Base-by-base conservation (phyloP, 1,140 invertebrate genomes). In the Drosophila santomea region DNA sequence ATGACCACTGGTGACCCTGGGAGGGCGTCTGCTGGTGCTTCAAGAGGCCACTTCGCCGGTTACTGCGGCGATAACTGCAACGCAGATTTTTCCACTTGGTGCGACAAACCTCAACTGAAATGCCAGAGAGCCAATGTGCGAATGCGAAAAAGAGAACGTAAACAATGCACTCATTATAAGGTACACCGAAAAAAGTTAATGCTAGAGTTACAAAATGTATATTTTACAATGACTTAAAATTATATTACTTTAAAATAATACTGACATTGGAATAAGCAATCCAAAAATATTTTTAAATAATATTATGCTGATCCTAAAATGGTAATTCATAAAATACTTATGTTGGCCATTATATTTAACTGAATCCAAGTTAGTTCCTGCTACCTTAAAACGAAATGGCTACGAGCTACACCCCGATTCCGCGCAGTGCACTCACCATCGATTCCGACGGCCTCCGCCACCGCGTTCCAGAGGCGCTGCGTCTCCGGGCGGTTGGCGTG, bases 81-180 rank as follows among this genome's bases (percentile, higher is more conserved):
- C 84, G 84, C 41, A 88, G 20, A 48, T 88, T 88, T 50, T 88
- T 88, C 84, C 84, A 89, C 50, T 89, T 89, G 44, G 52, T 67
- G 55, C 84, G 84, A 39, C 84, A 83, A 23, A 80, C 15, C 11
- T 88, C 84, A 60, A 78, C 84, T 88, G 75, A 56, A 43, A 55
- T 57, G 58, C 28, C n/a, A 35, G 14, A 54, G 45, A 15, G 48
- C 14, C 28, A 10, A 25, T 6, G 36, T 11, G 28, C 17, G 55
- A 44, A 32, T 52, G 17, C 17, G 11, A 35, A 20, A 20, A 32
- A 6, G 32, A 36, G 32, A 36, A 12, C 15, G 32, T 36, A 36
- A 52, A 36, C 50, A 36, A 51, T 2, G 25, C 25, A 50, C 47
- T 50, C 48, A 17, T 51, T n/a, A 23, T 3, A 47, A 1, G 1